Base-by-base conservation (phyloP, 1,140 invertebrate species). In the Anastatus disparis region DNA sequence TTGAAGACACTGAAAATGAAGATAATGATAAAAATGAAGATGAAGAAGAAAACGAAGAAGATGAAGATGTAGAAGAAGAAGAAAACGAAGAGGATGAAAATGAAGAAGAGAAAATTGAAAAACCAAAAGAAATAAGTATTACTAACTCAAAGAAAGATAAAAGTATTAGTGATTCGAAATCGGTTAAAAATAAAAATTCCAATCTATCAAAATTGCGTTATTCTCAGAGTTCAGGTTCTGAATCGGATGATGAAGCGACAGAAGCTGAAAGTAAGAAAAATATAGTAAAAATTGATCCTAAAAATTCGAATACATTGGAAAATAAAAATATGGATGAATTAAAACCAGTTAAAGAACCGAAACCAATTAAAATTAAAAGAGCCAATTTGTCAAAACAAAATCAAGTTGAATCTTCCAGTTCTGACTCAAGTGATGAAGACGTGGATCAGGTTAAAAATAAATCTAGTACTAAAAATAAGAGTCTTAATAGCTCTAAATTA, bases 31-130 rank as follows among this genome's bases (percentile, higher is more conserved):
- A 75, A 52, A 52, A 71, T 24, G 26, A 73, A 29, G 52, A 71
- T 42, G 72, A 65, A 8, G 55, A 71, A 38, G 68, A 75, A 59
- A 3, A 42, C 13, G 50, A 69, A 56, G 42, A 72, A 17, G 40
- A 67, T 50, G 70, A 73, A 67, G 27, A 42, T 2, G 58, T 61
- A 44, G 59, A 68, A 59, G 48, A 53, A 9, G 40, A 2, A 10
- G 59, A 42, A 26, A 67, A 29, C 50, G 38, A 69, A 22, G 58
- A 68, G 13, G 50, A 52, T 48, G 53, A 53, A 31, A 35, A 59
- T 17, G 52, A 55, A 29, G n/a, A n/a, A n/a, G n/a, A n/a, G n/a
- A 44, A 70, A 68, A n/a, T 40, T 58, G 13, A 20, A 55, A 12
- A 56, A 22, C n/a, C 42, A 44, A 44, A 44, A 13, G n/a, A 44